These are phyloP conservation scores for Drosophila paracracens DNA, from an alignment of 2,888 invertebrate genomes.

Conservation along the genomic window DNA sequence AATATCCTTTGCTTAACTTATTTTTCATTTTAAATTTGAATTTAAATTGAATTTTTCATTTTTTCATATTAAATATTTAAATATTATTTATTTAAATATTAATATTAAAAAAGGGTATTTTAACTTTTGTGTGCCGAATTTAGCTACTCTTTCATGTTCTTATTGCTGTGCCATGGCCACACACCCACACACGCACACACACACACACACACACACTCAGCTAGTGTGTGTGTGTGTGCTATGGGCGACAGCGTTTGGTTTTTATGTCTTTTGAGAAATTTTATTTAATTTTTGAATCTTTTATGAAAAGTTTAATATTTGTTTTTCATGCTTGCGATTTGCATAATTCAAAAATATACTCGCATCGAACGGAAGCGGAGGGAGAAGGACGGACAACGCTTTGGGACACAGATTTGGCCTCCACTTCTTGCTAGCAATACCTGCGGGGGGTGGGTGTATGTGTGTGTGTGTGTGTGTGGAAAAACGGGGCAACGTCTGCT, in stretches of 20 bases:
- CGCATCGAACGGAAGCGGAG: constrained; percentile 14
- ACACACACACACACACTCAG: constrained; percentile 2
- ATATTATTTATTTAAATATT: no score
- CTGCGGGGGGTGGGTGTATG: constrained; percentile 33
- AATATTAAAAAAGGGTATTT: neutral
- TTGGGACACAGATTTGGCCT: constrained; percentile 31
- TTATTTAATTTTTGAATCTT: constrained; percentile 82
- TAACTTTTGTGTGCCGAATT: neutral
- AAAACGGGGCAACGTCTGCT: constrained; percentile 34
- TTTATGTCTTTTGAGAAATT: constrained; percentile 80
- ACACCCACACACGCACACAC: constrained; percentile 9
- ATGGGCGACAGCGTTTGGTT: constrained; percentile 69
- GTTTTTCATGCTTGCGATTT: constrained; percentile 81
- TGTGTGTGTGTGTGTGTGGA: neutral
- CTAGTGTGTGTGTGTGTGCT: constrained; percentile 1
- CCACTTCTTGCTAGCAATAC: constrained; percentile 54
- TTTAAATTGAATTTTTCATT: neutral
- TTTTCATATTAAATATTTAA: neutral
- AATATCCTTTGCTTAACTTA: neutral
- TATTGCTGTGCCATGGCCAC: constrained; percentile 12
- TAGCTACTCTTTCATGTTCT: neutral
- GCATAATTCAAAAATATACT: constrained; percentile 73
- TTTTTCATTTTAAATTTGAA: neutral
- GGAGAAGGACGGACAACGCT: neutral
- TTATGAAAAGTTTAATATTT: constrained; percentile 81